Evolutionary conservation across 2,797 vertebrate species (phyloP), one percentile per base, ranked within the genome.

Genomic region (Gymnothorax javanicus): DNA sequence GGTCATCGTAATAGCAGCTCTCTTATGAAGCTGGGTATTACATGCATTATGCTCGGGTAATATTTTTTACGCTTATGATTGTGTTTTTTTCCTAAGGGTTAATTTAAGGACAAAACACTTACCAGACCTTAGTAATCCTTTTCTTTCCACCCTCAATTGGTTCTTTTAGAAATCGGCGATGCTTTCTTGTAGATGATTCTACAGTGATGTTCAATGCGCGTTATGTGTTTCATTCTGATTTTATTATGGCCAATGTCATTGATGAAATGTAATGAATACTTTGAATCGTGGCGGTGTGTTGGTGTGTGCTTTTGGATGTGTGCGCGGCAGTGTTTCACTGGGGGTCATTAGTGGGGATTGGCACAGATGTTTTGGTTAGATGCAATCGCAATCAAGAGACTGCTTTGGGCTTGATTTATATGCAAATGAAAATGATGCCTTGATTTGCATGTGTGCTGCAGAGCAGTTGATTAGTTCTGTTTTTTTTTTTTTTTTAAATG

Each of bases 331-430:
- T 60, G 13, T 27, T 59, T 25, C n/a, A 59, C 4, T 20, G 12
- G 57, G 57, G 52, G 60, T 86, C 52, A 64, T 86, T 77, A 81
- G 56, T 0, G 67, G 67, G 57, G 75, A 82, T 86, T 81, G 84
- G 33, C 7, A 52, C 25, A 52, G 79, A 25, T 59, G 81, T 84
- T 9, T 3, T 6, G 7, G 84, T 59, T 73, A 79, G 84, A 82
- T 59, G 83, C 25, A 23, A 59, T 57, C 54, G 33, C 13, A 79
- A 87, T 86, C 60, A 62, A 56, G 82, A 67, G 83, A 77, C 11
- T 52, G 84, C 25, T 59, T 60, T 52, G 25, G 67, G 17, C 15
- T 86, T 87, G 87, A 88, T 88, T 87, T 87, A 81, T 57, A 84
- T 87, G 85, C 17, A 83, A 69, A 84, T 88, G 54, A 52, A 25